Conservation (phyloP, 1,140 invertebrate species). For the Diorhabda carinulata region DNA sequence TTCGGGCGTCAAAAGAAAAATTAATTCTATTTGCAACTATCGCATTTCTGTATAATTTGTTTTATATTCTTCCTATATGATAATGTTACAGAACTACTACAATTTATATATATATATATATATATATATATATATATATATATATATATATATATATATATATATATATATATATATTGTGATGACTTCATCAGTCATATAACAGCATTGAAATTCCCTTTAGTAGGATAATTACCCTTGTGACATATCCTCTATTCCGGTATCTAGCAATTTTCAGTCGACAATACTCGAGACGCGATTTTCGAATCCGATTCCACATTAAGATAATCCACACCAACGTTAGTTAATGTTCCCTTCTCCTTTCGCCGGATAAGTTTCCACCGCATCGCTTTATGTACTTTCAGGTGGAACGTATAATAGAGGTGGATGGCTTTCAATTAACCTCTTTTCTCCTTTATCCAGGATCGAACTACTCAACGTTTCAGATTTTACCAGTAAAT, state of each 20-base stretch:
- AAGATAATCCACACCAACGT: neutral
- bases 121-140: too few relatives aligned
- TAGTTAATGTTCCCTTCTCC: slow-evolving; percentile 4
- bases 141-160: too few relatives aligned
- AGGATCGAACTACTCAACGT: neutral
- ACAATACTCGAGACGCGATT: slow-evolving; percentile 1
- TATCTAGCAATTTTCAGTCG: slow-evolving; percentile 2
- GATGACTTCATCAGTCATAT: neutral
- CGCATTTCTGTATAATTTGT: too few relatives aligned
- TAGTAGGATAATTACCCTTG: neutral
- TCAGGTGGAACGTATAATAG: slow-evolving; percentile 20
- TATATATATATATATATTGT: neutral
- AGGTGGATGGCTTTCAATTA: slow-evolving; percentile 19
- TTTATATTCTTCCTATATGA: too few relatives aligned
- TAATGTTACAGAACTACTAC: too few relatives aligned
- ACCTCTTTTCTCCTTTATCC: slow-evolving; percentile 12
- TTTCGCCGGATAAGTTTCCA: slow-evolving; percentile 9
- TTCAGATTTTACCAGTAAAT: too few relatives aligned
- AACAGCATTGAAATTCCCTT: neutral
- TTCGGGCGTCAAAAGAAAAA: too few relatives aligned
- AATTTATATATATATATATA: too few relatives aligned
- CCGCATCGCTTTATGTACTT: slow-evolving; percentile 19
- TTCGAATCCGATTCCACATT: neutral
- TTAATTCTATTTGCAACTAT: too few relatives aligned
- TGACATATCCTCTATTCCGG: neutral